Conservation (phyloP, 2,797 vertebrate genomes). For the Todus mexicanus region DNA sequence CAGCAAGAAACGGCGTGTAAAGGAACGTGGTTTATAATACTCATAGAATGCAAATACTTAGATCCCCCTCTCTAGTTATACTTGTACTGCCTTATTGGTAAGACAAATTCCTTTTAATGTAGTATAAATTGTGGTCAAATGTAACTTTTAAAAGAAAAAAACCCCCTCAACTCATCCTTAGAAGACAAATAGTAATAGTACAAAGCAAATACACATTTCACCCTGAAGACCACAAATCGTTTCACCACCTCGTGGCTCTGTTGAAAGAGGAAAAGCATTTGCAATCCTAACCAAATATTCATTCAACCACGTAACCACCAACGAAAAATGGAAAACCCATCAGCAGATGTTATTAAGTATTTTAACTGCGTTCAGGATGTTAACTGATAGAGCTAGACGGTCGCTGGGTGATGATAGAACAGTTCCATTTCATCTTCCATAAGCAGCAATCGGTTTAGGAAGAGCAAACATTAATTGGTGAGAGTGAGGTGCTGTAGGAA, state of each 20-base stretch:
- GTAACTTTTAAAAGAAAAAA: background rate
- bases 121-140: background rate
- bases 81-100: background rate
- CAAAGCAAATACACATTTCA: background rate
- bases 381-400: background rate
- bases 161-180: background rate
- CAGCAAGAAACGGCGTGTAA: background rate
- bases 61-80: background rate
- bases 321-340: background rate
- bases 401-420: fast-evolving
- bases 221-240: background rate
- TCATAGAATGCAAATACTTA: background rate
- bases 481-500: background rate
- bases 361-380: background rate
- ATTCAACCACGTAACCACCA: background rate
- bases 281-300: background rate
- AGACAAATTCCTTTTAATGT: background rate
- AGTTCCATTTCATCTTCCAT: background rate
- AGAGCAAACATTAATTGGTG: background rate
- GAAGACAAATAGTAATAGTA: background rate
- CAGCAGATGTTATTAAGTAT: background rate
- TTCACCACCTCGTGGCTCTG: background rate
- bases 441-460: background rate
- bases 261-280: background rate
- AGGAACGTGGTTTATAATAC: background rate